These are phyloP conservation scores for Protonemura montana DNA, from an alignment of 2,888 invertebrate species.

Conservation along the genomic window DNA sequence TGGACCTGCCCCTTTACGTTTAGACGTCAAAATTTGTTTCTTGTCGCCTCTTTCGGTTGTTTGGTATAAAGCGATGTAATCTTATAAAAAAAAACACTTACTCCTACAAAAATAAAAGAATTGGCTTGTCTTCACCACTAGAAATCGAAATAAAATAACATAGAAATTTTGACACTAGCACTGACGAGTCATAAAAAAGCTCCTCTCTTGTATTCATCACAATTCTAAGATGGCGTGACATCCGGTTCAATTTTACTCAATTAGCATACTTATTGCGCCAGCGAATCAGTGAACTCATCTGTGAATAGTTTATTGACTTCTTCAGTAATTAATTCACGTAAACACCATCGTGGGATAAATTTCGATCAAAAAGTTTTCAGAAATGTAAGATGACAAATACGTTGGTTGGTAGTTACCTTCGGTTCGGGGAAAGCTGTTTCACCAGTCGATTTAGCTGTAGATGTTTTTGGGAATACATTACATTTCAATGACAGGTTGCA, in stretches of 20 bases:
- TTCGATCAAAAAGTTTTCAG: neutral
- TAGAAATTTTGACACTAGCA: conserved; percentile 38
- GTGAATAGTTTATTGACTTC: neutral
- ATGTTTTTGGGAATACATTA: conserved; percentile 33
- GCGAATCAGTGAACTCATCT: conserved; percentile 7
- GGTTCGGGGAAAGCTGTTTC: conserved; percentile 18
- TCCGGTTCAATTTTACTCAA: conserved; percentile 23
- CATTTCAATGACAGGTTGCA: conserved; percentile 32
- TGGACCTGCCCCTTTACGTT: conserved; percentile 32
- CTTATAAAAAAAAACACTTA: neutral
- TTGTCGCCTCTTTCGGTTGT: neutral
- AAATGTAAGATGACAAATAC: neutral
- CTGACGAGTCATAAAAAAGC: conserved; percentile 40
- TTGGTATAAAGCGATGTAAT: too few species aligned
- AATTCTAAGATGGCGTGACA: conserved; percentile 30
- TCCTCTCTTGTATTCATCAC: conserved; percentile 28
- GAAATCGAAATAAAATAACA: conserved; percentile 25
- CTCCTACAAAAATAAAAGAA: conserved; percentile 20
- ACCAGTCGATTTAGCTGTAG: neutral
- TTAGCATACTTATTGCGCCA: conserved; percentile 21
- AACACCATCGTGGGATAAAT: neutral
- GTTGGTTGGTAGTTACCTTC: conserved; percentile 16
- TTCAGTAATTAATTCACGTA: neutral
- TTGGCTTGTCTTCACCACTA: conserved; percentile 9
- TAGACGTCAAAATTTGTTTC: neutral